phyloP scores from a whole-genome alignment of 2,113 vertebrate genomes.

The Uria lomvia region DNA sequence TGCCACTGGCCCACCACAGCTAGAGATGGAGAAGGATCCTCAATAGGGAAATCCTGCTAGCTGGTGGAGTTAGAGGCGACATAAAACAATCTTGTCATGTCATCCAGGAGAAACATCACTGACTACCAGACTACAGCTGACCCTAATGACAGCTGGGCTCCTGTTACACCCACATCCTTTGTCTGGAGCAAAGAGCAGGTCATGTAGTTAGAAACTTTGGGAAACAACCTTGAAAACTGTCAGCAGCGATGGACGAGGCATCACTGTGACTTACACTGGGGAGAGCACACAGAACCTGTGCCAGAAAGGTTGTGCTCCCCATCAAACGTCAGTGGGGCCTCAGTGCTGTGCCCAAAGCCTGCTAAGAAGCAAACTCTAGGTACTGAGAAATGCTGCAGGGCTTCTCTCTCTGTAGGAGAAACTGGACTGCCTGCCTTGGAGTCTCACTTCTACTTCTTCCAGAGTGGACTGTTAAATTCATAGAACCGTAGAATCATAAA shows the following conservation, averaged over 20 bases:
- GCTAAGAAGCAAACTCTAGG: neutral
- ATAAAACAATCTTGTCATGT: neutral
- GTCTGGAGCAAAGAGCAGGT: neutral
- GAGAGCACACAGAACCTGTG: neutral
- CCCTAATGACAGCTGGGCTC: neutral
- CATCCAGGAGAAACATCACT: neutral
- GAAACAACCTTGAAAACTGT: neutral
- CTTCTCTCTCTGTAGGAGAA: neutral
- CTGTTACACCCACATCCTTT: neutral
- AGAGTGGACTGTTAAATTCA: neutral
- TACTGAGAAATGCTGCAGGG: neutral
- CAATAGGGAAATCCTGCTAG: neutral
- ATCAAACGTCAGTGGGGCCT: accelerated
- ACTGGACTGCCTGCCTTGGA: neutral
- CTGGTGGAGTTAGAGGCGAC: neutral
- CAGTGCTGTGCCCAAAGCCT: neutral
- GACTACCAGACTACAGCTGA: neutral
- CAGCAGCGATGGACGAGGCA: neutral
- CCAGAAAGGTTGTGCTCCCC: neutral
- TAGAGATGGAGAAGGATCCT: neutral
- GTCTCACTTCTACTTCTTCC: neutral
- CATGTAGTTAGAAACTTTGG: neutral
- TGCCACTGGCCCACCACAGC: neutral
- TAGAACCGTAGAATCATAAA: neutral
- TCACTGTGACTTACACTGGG: neutral